Base-by-base conservation (phyloP, 2,797 vertebrate genomes). In the Yasuhikotakia modesta region DNA sequence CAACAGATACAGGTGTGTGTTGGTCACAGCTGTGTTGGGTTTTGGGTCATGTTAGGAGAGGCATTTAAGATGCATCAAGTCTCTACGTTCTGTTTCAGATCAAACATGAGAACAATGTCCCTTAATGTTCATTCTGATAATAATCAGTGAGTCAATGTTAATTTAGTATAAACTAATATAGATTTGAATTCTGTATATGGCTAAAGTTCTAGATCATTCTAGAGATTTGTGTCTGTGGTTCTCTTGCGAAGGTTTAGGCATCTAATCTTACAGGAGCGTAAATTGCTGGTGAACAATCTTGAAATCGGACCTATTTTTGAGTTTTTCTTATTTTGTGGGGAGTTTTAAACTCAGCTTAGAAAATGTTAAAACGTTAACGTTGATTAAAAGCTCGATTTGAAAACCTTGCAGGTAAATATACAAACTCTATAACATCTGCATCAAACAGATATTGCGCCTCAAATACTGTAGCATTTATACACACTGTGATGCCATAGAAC, bases 11-110 rank as follows among this genome's bases (percentile, higher is more conserved):
- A 32, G 79, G 85, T 84, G 72, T 80, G 72, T 80, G 77, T 81
- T 82, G 86, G 90, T 91, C 90, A 90, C 90, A 93, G 89, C 92
- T 92, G 91, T 86, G 83, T 80, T 74, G 87, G 85, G 55, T 63
- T 73, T 52, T 19, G 39, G 64, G 35, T 61, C 87, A 12, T 19
- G 46, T 50, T 21, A 60, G 39, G 68, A 43, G 73, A 78, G 39
- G 10, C 6, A 13, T 85, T 66, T 19, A 82, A 85, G 90, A 53
- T 75, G 16, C 80, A 84, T 79, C 82, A 87, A 85, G 68, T 75
- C 76, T 76, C 84, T 84, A 79, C 79, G 68, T 21, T 69, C 32
- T 19, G 17, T 81, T 78, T 13, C 39, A 55, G 17, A 65, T 45
- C 4, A 58, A 53, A 67, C 3, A 70, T 14, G 7, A 48, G 1